phyloP scores from a whole-genome alignment of 2,113 vertebrate genomes.

The Morone chrysops region DNA sequence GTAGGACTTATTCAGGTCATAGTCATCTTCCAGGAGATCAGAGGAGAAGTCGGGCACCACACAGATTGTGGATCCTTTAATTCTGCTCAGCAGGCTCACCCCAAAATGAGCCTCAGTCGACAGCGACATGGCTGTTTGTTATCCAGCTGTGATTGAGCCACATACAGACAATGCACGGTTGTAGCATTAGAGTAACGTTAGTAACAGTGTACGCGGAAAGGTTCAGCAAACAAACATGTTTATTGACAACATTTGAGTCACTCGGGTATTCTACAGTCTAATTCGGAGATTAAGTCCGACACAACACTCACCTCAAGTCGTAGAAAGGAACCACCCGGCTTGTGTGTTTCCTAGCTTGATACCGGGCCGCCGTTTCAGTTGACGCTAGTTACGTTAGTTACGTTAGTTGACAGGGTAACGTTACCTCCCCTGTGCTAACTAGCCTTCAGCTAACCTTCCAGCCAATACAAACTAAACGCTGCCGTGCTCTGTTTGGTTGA shows the following conservation, averaged over 20 bases:
- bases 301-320: constrained; percentile 41
- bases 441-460: constrained; percentile 42
- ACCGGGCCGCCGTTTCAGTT: constrained; percentile 42
- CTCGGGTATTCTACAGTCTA: background rate
- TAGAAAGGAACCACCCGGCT: background rate
- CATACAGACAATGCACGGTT: background rate
- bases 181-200: background rate
- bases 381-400: constrained; percentile 6
- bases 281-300: background rate
- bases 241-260: background rate
- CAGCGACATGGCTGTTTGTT: constrained; percentile 70
- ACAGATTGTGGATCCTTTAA: constrained; percentile 70
- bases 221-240: background rate
- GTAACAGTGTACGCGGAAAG: background rate
- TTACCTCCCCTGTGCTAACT: constrained; percentile 51
- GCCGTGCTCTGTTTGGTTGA: background rate
- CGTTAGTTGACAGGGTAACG: constrained; percentile 71
- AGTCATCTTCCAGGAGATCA: constrained; percentile 63
- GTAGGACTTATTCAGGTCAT: constrained; percentile 80
- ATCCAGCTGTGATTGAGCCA: constrained; percentile 7
- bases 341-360: constrained; percentile 15
- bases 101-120: constrained; percentile 30
- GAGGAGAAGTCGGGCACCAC: constrained; percentile 50
- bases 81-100: constrained; percentile 5
- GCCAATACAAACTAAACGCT: constrained; percentile 36